These are phyloP conservation scores for Zaprionus inermis DNA, from an alignment of 1,140 invertebrate species.

Conservation along the genomic window DNA sequence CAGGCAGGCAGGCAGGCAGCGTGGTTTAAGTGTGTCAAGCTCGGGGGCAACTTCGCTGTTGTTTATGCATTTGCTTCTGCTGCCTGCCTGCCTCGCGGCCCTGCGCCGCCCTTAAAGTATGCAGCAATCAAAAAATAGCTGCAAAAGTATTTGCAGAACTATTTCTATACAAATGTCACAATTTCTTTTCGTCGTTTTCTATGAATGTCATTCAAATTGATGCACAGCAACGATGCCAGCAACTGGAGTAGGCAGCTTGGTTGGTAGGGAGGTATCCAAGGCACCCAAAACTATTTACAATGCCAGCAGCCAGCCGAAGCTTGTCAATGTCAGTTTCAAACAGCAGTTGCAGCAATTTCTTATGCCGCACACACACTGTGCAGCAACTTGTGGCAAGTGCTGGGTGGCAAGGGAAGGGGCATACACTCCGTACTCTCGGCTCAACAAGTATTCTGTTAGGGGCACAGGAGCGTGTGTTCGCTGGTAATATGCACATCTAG, in stretches of 20 bases:
- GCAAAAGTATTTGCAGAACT: slow-evolving; percentile 77
- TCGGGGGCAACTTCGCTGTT: slow-evolving; percentile 1
- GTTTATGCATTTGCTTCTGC: slow-evolving; percentile 6
- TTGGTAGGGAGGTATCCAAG: slow-evolving; percentile 13
- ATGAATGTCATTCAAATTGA: slow-evolving; percentile 82
- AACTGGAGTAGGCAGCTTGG: not conserved
- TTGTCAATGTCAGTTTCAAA: slow-evolving; percentile 74
- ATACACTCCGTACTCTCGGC: slow-evolving; percentile 26
- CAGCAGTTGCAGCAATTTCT: slow-evolving; percentile 76
- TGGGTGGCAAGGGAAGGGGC: not conserved
- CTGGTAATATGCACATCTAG: slow-evolving; percentile 51
- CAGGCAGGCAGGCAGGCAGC: slow-evolving; percentile 1
- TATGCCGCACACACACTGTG: slow-evolving; percentile 12
- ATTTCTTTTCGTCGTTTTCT: slow-evolving; percentile 69
- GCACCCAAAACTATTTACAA: slow-evolving; percentile 39
- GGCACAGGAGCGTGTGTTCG: not conserved
- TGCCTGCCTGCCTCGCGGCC: not conserved
- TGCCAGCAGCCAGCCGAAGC: slow-evolving; percentile 40
- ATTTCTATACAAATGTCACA: slow-evolving; percentile 80
- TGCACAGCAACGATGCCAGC: slow-evolving; percentile 54
- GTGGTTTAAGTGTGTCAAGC: slow-evolving; percentile 12
- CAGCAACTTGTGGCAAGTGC: not conserved
- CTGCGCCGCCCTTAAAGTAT: slow-evolving; percentile 60
- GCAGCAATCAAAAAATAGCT: slow-evolving; percentile 80
- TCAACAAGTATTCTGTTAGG: slow-evolving; percentile 62